These are phyloP conservation scores for Tympanoctomys barrerae DNA, from an alignment of 2,797 vertebrate species.

Conservation along the genomic window DNA sequence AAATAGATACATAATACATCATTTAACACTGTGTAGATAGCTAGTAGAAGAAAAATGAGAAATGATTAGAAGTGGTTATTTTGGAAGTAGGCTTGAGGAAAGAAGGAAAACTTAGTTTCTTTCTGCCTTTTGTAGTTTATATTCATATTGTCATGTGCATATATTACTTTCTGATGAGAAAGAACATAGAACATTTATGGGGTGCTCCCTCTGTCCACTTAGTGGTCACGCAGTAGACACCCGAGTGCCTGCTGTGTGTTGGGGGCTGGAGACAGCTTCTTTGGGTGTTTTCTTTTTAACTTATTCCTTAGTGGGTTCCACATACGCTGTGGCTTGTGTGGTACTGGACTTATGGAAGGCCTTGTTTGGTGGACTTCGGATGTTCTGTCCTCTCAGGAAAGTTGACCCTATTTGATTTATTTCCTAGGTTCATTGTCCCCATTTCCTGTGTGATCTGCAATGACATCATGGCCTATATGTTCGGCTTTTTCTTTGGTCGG, in stretches of 20 bases:
- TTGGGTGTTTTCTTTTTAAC: constrained; percentile 19
- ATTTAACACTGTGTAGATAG: background rate
- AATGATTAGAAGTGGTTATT: constrained; percentile 27
- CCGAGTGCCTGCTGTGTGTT: background rate
- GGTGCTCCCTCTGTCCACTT: background rate
- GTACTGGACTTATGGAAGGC: background rate
- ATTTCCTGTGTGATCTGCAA: constrained; percentile 99
- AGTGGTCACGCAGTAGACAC: background rate
- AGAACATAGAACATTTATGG: background rate
- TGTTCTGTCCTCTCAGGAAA: background rate
- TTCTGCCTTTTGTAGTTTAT: background rate
- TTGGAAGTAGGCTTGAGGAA: background rate
- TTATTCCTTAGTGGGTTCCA: background rate
- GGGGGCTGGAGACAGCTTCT: background rate
- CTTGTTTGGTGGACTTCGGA: background rate
- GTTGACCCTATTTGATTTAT: constrained; percentile 12
- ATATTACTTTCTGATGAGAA: constrained; percentile 20
- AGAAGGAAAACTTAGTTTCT: background rate
- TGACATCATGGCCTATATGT: constrained; percentile 99
- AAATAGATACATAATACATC: background rate
- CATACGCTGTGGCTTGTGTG: background rate
- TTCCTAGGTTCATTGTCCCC: constrained; percentile 97
- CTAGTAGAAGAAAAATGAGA: constrained; percentile 11
- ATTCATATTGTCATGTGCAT: background rate
- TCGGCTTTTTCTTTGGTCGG: constrained; percentile 99